Conservation (phyloP, 2,888 invertebrate species). For the Auanema freiburgensis region DNA sequence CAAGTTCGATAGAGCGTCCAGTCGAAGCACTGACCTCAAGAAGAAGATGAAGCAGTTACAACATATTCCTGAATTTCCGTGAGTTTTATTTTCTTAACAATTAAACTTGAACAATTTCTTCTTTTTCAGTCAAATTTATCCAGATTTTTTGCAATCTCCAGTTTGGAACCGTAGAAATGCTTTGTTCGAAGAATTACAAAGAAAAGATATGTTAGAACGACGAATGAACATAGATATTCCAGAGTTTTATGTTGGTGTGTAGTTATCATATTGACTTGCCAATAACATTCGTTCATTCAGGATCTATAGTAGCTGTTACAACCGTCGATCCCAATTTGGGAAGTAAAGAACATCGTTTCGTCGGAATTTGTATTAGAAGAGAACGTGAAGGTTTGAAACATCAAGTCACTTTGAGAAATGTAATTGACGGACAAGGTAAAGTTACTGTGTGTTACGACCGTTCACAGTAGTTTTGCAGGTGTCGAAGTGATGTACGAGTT, state of each 20-base stretch:
- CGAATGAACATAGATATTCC: slow-evolving; percentile 83
- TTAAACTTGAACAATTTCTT: background rate
- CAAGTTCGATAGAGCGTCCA: slow-evolving; percentile 11
- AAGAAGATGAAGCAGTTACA: slow-evolving; percentile 20
- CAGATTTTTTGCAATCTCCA: slow-evolving; percentile 58
- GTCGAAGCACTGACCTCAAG: slow-evolving; percentile 10
- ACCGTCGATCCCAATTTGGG: slow-evolving; percentile 53
- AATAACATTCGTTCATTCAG: slow-evolving; percentile 28
- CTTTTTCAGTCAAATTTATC: slow-evolving; percentile 40
- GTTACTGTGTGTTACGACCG: background rate
- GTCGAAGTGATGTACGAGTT: slow-evolving; percentile 80
- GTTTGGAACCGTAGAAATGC: slow-evolving; percentile 58
- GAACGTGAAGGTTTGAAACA: slow-evolving; percentile 81
- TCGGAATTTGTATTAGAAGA: slow-evolving; percentile 90
- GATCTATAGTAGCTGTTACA: slow-evolving; percentile 63
- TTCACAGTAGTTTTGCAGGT: slow-evolving; percentile 65
- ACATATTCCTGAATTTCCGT: slow-evolving; percentile 33
- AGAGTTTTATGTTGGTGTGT: slow-evolving; percentile 90
- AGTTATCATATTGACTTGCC: background rate
- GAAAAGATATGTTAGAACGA: slow-evolving; percentile 87
- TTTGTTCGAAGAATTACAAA: slow-evolving; percentile 79
- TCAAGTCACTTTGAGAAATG: slow-evolving; percentile 85
- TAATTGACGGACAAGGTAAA: slow-evolving; percentile 81
- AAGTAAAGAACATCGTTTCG: slow-evolving; percentile 74
- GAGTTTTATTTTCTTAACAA: slow-evolving; percentile 5